phyloP scores from a whole-genome alignment of 2,797 vertebrate species.

The Sphaeramia orbicularis region DNA sequence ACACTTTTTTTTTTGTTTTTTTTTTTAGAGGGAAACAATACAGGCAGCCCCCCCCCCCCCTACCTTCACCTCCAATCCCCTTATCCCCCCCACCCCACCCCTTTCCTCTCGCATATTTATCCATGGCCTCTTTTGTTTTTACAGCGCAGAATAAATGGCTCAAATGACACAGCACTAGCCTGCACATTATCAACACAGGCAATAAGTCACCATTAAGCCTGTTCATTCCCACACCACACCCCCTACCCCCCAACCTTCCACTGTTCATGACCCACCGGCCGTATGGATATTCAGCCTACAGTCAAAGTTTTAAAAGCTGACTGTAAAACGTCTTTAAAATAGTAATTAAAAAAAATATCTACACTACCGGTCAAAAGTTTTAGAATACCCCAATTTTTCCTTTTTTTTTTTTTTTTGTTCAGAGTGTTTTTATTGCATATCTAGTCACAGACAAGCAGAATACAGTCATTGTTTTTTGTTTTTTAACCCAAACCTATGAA shows the following conservation, averaged over 20 bases:
- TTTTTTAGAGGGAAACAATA: constrained; percentile 94
- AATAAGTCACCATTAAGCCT: constrained; percentile 93
- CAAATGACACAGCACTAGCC: constrained; percentile 91
- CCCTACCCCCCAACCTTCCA: constrained; percentile 83
- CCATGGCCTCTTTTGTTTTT: constrained; percentile 94
- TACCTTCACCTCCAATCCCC: too few species aligned
- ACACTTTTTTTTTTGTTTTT: constrained; percentile 85
- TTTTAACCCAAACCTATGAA: too few species aligned
- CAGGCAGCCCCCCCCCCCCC: constrained; percentile 59
- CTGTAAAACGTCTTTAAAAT: background rate
- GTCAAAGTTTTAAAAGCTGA: background rate
- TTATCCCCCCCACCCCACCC: constrained; percentile 45
- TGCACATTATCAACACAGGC: constrained; percentile 97
- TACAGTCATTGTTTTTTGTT: too few species aligned
- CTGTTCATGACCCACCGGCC: constrained; percentile 1
- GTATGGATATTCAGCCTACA: constrained; percentile 16
- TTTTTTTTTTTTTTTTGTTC: too few species aligned
- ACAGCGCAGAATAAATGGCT: constrained; percentile 95
- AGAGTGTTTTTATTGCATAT: too few species aligned
- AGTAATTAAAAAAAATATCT: too few species aligned
- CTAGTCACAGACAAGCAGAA: too few species aligned
- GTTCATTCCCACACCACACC: constrained; percentile 90
- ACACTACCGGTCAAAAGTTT: too few species aligned
- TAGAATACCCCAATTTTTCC: too few species aligned
- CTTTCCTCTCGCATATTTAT: constrained; percentile 91